Conservation (phyloP, 1,140 invertebrate species). For the Wiebesia pumilae region DNA sequence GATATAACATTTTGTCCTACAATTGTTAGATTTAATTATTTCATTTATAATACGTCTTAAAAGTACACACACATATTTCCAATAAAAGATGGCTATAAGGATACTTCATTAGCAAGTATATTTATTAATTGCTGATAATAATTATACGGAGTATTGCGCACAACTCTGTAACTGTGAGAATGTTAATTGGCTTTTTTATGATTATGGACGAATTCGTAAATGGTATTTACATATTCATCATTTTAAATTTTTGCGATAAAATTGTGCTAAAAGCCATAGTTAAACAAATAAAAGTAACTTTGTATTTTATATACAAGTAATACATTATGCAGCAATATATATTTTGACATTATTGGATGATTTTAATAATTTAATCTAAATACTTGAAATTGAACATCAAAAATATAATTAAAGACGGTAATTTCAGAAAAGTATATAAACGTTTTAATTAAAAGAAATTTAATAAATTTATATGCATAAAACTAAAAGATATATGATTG, state of each 20-base stretch:
- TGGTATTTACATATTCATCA: background rate
- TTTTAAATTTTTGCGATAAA: background rate
- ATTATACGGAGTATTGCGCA: constrained; percentile 19
- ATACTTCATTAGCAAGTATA: constrained; percentile 13
- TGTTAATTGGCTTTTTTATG: background rate
- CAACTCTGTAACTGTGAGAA: constrained; percentile 15
- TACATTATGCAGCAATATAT: no score
- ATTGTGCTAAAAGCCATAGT: no score
- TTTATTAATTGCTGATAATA: constrained; percentile 28
- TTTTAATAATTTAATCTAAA: no score
- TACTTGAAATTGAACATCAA: no score
- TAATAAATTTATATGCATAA: background rate
- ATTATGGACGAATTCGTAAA: constrained; percentile 10
- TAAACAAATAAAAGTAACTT: no score
- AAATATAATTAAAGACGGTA: no score
- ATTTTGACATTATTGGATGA: no score
- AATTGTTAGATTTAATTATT: constrained; percentile 18
- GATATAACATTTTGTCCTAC: constrained; percentile 36
- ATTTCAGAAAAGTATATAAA: background rate
- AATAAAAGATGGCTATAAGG: constrained; percentile 39
- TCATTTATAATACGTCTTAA: constrained; percentile 23
- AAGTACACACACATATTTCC: constrained; percentile 40
- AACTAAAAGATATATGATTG: background rate
- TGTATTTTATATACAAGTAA: no score
- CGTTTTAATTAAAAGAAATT: background rate